Conservation (phyloP, 1,140 invertebrate species). For the Drosophila gunungcola region DNA sequence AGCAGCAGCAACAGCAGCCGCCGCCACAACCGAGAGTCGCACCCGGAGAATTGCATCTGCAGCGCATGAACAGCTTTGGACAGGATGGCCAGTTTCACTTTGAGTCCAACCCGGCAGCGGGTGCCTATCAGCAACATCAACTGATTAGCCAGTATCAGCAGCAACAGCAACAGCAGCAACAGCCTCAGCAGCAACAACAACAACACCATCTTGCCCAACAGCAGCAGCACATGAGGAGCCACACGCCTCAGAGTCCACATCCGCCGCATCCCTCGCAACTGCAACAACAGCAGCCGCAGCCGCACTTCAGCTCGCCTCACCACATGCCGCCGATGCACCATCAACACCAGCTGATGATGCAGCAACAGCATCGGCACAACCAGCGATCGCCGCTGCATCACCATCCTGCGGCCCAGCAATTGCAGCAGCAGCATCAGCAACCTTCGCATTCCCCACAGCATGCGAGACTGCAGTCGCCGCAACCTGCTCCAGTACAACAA, state of each 20-base stretch:
- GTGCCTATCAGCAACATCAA: conserved; percentile 75
- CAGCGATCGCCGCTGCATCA: conserved; percentile 72
- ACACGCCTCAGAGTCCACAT: conserved; percentile 80
- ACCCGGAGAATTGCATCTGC: conserved; percentile 60
- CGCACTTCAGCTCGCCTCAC: conserved; percentile 73
- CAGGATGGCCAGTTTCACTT: conserved; percentile 80
- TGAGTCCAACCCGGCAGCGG: conserved; percentile 58
- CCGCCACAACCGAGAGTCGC: conserved; percentile 53
- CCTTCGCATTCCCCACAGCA: conserved; percentile 69
- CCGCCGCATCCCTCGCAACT: conserved; percentile 57
- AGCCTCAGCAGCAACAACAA: conserved; percentile 36
- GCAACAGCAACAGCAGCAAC: conserved; percentile 58
- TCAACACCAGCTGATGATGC: conserved; percentile 73
- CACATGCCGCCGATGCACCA: conserved; percentile 78
- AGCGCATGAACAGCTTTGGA: conserved; percentile 77
- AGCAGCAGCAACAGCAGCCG: conserved; percentile 41
- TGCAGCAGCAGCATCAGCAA: conserved; percentile 68
- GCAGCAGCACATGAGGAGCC: conserved; percentile 73
- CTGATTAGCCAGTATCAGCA: conserved; percentile 76
- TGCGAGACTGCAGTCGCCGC: conserved; percentile 70
- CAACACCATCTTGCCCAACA: conserved; percentile 62
- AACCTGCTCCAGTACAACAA: conserved; percentile 65
- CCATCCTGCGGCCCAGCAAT: conserved; percentile 51
- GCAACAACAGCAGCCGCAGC: conserved; percentile 67
- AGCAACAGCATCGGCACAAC: conserved; percentile 71